A percentile compares a stretch with the other conserved stretches of the same genome.
Conservation (phyloP, 2,797 vertebrate species). For the Trachops cirrhosus region DNA sequence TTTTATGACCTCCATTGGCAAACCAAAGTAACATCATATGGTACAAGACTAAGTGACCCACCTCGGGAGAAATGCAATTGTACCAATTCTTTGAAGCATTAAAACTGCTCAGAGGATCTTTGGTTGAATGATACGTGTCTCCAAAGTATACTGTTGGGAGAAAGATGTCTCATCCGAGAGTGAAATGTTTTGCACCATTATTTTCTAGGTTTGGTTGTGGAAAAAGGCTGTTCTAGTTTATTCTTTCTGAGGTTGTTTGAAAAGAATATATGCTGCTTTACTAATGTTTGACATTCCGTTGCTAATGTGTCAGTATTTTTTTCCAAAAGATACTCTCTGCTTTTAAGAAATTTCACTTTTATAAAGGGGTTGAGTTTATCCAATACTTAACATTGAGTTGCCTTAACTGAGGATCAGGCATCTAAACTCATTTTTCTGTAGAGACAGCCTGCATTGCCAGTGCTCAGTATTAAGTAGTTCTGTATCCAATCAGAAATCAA, state of each 20-base stretch:
- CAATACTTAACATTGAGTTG: not conserved
- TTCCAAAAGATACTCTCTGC: not conserved
- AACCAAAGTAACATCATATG: constrained; percentile 44
- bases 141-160: constrained; percentile 41
- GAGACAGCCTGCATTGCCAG: not conserved
- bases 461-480: not conserved
- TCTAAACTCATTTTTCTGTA: not conserved
- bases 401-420: not conserved
- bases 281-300: not conserved
- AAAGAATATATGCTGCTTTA: not conserved
- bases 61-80: constrained; percentile 52
- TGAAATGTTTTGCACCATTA: constrained; percentile 16
- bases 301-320: not conserved
- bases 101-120: constrained; percentile 38
- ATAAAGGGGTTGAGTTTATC: not conserved
- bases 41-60: constrained; percentile 40
- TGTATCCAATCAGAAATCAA: not conserved
- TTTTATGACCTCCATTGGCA: constrained; percentile 60
- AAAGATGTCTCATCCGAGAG: not conserved
- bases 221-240: not conserved
- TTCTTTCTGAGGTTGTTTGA: not conserved
- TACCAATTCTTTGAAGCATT: constrained; percentile 51
- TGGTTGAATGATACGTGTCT: constrained; percentile 37
- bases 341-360: not conserved
- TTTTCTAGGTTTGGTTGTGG: not conserved